These are phyloP conservation scores for Phyllotreta striolata DNA, from an alignment of 2,888 invertebrate genomes.

Conservation along the genomic window DNA sequence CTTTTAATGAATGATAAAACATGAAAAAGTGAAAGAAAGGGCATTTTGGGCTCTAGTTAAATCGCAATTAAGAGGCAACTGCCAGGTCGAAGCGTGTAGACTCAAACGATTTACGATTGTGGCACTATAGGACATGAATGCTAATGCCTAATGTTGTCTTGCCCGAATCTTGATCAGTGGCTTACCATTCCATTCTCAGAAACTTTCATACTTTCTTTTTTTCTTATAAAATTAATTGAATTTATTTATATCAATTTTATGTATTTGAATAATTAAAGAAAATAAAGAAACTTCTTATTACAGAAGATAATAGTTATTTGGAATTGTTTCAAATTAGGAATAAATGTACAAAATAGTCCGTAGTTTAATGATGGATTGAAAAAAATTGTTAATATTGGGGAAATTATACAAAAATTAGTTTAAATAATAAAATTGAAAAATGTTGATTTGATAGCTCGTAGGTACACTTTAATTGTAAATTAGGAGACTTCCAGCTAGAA, in stretches of 20 bases:
- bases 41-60: slow-evolving; percentile 42
- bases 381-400: no score
- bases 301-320: no score
- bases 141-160: slow-evolving; percentile 44
- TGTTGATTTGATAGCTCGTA: no score
- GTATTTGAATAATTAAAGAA: neutral
- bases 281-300: neutral
- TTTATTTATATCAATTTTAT: neutral
- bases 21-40: slow-evolving; percentile 28
- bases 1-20: slow-evolving; percentile 18
- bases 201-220: neutral
- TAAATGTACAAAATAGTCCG: no score
- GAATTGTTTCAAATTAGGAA: no score
- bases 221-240: no score
- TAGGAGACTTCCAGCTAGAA: no score
- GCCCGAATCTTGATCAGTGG: slow-evolving; percentile 38
- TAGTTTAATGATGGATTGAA: no score
- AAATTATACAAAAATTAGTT: no score
- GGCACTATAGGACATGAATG: slow-evolving; percentile 45
- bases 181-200: slow-evolving; percentile 16
- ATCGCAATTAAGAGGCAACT: slow-evolving; percentile 46
- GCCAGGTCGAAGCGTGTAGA: slow-evolving; percentile 41
- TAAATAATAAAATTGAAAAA: no score
- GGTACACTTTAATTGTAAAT: no score
- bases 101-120: slow-evolving; percentile 46